Evolutionary conservation across 2,797 vertebrate genomes (phyloP).

Genomic region (Hoplostethus atlanticus): DNA sequence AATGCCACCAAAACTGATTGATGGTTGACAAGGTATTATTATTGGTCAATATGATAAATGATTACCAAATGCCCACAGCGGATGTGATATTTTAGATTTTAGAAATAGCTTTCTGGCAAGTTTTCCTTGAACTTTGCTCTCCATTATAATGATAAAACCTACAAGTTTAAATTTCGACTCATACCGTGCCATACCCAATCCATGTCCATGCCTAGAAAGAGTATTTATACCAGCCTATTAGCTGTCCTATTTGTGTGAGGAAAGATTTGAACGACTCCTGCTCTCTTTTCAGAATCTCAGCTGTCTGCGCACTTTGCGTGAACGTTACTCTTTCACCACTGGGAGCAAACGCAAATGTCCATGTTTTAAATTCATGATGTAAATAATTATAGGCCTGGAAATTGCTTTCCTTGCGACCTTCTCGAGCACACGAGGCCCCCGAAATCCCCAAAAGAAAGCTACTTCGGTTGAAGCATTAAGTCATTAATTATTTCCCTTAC

Average conservation of each 20-base stretch:
- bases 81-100: no score
- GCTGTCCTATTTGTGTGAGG: constrained; percentile 38
- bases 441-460: constrained; percentile 66
- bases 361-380: constrained; percentile 73
- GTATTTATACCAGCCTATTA: constrained; percentile 29
- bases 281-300: constrained; percentile 36
- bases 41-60: no score
- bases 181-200: no score
- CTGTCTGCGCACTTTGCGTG: constrained; percentile 40
- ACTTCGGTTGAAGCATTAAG: constrained; percentile 86
- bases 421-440: constrained; percentile 62
- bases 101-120: not conserved
- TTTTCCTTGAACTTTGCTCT: not conserved
- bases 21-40: not conserved
- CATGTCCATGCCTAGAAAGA: no score
- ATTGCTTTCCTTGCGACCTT: constrained; percentile 78
- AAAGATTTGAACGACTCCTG: constrained; percentile 30
- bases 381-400: constrained; percentile 81
- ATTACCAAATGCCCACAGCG: no score
- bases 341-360: constrained; percentile 58
- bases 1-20: constrained; percentile 9
- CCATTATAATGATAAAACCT: constrained; percentile 14
- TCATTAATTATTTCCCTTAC: constrained; percentile 86
- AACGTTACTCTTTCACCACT: not conserved
- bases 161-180: not conserved